Evolutionary conservation across 2,888 invertebrate genomes (phyloP), one percentile per base, ranked within the genome.

Genomic region (Dynastes grantii): DNA sequence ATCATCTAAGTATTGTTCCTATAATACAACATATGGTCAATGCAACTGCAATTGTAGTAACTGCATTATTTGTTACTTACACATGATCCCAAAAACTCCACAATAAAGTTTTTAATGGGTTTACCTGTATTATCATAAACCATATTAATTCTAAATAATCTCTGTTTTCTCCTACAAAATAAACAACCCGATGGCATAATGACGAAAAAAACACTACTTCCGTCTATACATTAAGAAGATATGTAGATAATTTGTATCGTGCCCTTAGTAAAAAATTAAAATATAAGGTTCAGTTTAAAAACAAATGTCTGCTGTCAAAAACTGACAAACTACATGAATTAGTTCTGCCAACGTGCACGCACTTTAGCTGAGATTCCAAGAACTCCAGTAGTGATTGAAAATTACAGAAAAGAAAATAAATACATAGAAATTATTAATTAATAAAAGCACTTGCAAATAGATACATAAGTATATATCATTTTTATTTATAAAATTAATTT

Each of bases 81-180:
- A 37, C 76, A 68, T 64, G 77, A 61, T 58, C 82, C 82, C 16
- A 77, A 78, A 64, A 82, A 76, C 45, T 81, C 81, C 13, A 80
- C 29, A 51, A 82, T 80, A 51, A 81, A 78, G 29, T 81, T 78
- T 77, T 79, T 81, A 29, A 78, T 79, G 22, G 81, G 79, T 16
- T 78, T 76, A 27, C 76, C 76, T 13, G 80, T 81, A 16, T 73
- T 73, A 49, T 78, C 77, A 55, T 80, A 81, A 37, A 77, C 53
- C 70, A 58, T 73, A 32, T 63, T 79, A 61, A 81, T 79, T 27
- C 79, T 80, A 61, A 79, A 81, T 37, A 81, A 63, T 13, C 70
- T 32, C 64, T 27, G 64, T 29, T 71, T 70, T 32, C 76, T 63
- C 37, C 76, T 79, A 49, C 79, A 79, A 77, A 79, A 79, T 71